Evolutionary conservation across 2,888 invertebrate species (phyloP).

Genomic region (Xestia c-nigrum): DNA sequence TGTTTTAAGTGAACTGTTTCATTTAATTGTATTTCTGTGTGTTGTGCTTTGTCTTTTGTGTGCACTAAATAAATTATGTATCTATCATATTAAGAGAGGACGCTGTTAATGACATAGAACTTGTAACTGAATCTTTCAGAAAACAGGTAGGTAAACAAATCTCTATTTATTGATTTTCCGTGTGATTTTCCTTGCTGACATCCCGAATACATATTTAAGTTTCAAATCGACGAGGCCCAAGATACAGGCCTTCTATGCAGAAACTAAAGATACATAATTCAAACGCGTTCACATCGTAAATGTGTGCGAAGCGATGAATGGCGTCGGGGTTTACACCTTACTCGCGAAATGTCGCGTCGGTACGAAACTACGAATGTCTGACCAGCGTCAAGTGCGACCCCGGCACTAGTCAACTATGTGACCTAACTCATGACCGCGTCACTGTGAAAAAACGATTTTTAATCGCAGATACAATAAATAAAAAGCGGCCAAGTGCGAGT

Average conservation of each 20-base stretch:
- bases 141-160: neutral
- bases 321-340: neutral
- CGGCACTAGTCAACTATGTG: neutral
- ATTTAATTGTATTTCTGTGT: too few relatives aligned
- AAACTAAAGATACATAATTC: neutral
- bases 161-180: neutral
- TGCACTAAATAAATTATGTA: too few relatives aligned
- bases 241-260: neutral
- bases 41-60: too few relatives aligned
- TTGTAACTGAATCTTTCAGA: neutral
- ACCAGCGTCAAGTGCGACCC: neutral
- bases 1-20: too few relatives aligned
- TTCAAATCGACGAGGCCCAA: neutral
- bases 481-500: too few relatives aligned
- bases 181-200: neutral
- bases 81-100: too few relatives aligned
- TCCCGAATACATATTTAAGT: neutral
- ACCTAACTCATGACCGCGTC: neutral
- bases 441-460: neutral
- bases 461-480: neutral
- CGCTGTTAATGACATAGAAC: neutral
- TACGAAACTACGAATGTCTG: neutral
- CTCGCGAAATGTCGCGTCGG: neutral
- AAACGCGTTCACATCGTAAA: slow-evolving; percentile 19
- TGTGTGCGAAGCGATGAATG: slow-evolving; percentile 7